Evolutionary conservation across 2,888 invertebrate species (phyloP).

Genomic region (Aspidiotus rigidus): DNA sequence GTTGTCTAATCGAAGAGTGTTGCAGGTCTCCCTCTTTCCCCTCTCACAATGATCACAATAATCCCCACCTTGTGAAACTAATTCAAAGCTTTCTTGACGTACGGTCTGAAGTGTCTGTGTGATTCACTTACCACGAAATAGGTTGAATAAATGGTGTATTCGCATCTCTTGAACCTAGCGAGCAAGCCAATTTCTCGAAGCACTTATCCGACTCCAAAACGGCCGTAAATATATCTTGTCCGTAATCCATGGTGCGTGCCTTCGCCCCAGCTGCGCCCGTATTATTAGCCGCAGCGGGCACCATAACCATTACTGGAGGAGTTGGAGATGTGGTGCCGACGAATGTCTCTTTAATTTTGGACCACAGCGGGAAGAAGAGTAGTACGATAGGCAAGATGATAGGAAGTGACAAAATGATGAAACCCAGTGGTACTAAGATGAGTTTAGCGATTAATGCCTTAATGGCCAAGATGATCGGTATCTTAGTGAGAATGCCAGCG

Average conservation of each 20-base stretch:
- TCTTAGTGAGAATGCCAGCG: slow-evolving; percentile 35
- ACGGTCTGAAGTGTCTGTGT: too few species aligned
- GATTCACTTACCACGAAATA: slow-evolving; percentile 38
- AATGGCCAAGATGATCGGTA: slow-evolving; percentile 35
- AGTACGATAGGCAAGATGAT: slow-evolving; percentile 38
- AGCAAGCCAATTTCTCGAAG: slow-evolving; percentile 38
- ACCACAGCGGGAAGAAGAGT: slow-evolving; percentile 38
- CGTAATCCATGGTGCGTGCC: slow-evolving; percentile 22
- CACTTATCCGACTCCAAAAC: slow-evolving; percentile 37
- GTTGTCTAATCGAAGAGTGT: too few species aligned
- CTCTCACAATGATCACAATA: too few species aligned
- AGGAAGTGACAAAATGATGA: slow-evolving; percentile 37
- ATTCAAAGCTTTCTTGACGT: too few species aligned
- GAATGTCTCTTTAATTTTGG: slow-evolving; percentile 31
- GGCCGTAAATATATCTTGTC: slow-evolving; percentile 27
- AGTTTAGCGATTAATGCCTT: slow-evolving; percentile 38
- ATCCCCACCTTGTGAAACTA: too few species aligned
- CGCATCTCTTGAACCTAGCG: slow-evolving; percentile 37
- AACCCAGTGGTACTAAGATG: slow-evolving; percentile 37
- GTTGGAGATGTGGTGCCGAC: slow-evolving; percentile 25
- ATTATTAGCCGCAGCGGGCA: slow-evolving; percentile 23
- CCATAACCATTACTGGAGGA: slow-evolving; percentile 31
- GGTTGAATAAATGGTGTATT: slow-evolving; percentile 37
- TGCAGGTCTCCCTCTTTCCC: too few species aligned
- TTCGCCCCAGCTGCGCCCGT: slow-evolving; percentile 8